Base-by-base conservation (phyloP, 1,140 invertebrate genomes). In the Limonius californicus region DNA sequence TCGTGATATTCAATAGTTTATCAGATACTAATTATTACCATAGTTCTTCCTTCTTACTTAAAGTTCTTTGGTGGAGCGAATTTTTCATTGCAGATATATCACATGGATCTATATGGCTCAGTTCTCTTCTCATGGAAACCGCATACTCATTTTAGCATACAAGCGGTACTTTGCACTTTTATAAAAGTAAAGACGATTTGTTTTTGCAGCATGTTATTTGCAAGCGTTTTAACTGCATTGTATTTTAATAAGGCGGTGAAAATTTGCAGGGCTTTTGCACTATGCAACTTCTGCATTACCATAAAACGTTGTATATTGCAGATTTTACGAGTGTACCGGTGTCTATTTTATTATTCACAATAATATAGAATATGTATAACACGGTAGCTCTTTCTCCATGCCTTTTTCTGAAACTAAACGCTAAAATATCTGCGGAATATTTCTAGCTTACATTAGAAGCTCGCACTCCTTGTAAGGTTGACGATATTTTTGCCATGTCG, bases 211-310 rank as follows among this genome's bases (percentile, higher is more conserved):
- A 15, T 35, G 54, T 55, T 55, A 55, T 55, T 55, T 55, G 54
- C 54, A 55, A 20, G 9, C 21, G 27, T 55, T 35, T 27, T 35
- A 35, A 55, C 8, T 35, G 54, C 54, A 55, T 55, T 55, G 54
- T 55, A 55, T 55, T 55, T 27, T 55, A 55, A 55, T 55, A 55
- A 55, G 54, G 54, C 54, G 54, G 54, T 35, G 54, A 55, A 35
- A 27, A 55, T 55, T 35, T 55, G 30, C 30, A 35, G 15, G 30
- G 19, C 6, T 55, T 21, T 55, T 32, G 30, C 19, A 30, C 21
- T 20, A 18, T 20, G 21, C 21, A 18, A 12, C 20, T 30, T 18
- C 21, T 14, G 14, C 18, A 55, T 55, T 55, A 30, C 8, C 54
- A 55, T 55, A 55, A 55, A 55, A 12, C 16, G 18, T 23, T 30